Evolutionary conservation across 2,797 vertebrate genomes (phyloP).

Genomic region (Helicolenus hilgendorfi): DNA sequence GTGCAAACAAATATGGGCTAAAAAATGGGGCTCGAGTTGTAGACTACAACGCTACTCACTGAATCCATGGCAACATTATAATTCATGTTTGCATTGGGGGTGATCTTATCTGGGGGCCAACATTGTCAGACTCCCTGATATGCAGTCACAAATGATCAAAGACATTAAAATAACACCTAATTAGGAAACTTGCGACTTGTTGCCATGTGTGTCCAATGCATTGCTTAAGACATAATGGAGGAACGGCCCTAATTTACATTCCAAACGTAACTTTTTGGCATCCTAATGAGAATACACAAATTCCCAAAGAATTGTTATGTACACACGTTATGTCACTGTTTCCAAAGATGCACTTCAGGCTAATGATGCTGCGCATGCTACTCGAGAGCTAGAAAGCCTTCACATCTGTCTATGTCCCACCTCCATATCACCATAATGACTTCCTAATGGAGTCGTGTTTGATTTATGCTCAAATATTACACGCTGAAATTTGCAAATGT

Average conservation of each 20-base stretch:
- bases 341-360: slow-evolving; percentile 26
- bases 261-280: background rate
- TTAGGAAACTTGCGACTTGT: background rate
- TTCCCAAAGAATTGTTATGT: background rate
- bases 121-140: background rate
- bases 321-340: slow-evolving; percentile 12
- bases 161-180: background rate
- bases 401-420: slow-evolving; percentile 57
- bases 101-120: background rate
- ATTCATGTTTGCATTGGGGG: background rate
- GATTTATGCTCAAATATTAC: slow-evolving; percentile 68
- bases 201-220: background rate
- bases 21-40: background rate
- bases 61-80: background rate
- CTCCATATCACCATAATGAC: slow-evolving; percentile 60
- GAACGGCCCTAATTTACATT: slow-evolving; percentile 4
- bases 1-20: background rate
- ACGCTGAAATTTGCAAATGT: slow-evolving; percentile 41
- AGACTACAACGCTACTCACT: background rate
- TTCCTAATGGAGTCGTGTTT: slow-evolving; percentile 64
- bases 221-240: background rate
- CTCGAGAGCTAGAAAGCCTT: slow-evolving; percentile 24
- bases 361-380: slow-evolving; percentile 48
- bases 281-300: slow-evolving; percentile 23
- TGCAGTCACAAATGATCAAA: background rate